Percentiles rank a stretch among this genome's conserved stretches.
These are phyloP conservation scores for Microcebus jonahi DNA, from an alignment of 2,113 vertebrate genomes.

Conservation along the genomic window DNA sequence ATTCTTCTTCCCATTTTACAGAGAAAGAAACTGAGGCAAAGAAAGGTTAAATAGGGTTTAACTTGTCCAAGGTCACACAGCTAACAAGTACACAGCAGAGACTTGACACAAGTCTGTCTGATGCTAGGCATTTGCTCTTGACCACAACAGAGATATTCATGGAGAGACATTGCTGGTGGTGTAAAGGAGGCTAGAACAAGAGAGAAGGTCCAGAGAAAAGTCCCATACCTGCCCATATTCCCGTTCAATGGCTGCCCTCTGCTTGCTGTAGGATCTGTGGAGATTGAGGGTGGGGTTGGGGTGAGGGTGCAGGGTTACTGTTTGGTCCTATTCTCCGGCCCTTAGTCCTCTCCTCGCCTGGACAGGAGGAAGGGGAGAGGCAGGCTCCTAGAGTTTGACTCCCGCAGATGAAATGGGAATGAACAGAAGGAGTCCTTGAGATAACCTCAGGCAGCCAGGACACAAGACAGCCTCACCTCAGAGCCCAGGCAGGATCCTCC, in stretches of 20 bases:
- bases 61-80: slow-evolving; percentile 36
- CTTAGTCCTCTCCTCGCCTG: slow-evolving; percentile 27
- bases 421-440: slow-evolving; percentile 64
- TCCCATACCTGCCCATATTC: slow-evolving; percentile 92
- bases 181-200: background rate
- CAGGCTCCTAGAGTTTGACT: background rate
- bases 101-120: background rate
- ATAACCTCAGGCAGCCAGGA: slow-evolving; percentile 54
- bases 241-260: slow-evolving; percentile 92
- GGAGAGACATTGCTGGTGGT: background rate
- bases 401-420: background rate
- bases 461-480: slow-evolving; percentile 50
- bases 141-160: background rate
- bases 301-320: background rate
- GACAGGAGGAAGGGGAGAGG: background rate
- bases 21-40: slow-evolving; percentile 51
- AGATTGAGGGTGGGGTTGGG: slow-evolving; percentile 1
- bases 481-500: slow-evolving; percentile 36
- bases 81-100: background rate
- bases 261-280: slow-evolving; percentile 93
- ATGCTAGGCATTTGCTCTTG: background rate
- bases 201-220: background rate
- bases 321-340: slow-evolving; percentile 1
- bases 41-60: slow-evolving; percentile 2
- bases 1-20: slow-evolving; percentile 34